Conservation (phyloP, 2,113 vertebrate species). For the Myocastor coypus region DNA sequence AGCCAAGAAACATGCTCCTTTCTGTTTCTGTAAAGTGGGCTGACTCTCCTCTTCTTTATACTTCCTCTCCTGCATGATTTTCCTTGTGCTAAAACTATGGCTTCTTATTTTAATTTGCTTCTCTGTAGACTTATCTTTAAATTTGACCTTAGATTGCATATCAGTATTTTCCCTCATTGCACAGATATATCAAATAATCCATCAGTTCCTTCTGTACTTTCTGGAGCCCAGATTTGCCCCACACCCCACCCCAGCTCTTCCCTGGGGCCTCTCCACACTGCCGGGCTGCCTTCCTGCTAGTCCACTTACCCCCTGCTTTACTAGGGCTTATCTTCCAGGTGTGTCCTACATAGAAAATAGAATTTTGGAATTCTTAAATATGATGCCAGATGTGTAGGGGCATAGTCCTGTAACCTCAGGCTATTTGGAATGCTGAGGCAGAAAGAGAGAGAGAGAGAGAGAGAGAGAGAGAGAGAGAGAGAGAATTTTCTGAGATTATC, state of each 20-base stretch:
- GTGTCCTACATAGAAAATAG: not conserved
- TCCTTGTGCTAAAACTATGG: constrained; percentile 22
- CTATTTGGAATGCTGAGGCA: not conserved
- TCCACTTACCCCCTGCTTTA: not conserved
- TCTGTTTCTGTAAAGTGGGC: not conserved
- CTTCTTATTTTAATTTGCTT: constrained; percentile 11
- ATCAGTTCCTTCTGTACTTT: not conserved
- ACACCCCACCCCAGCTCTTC: too few species aligned
- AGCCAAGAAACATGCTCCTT: not conserved
- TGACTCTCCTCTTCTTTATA: not conserved
- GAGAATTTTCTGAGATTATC: too few species aligned
- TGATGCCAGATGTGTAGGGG: not conserved
- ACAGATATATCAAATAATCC: not conserved
- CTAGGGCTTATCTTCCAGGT: not conserved
- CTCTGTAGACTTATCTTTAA: not conserved
- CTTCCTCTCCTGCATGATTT: not conserved
- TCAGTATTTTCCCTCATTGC: not conserved
- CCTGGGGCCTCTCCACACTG: not conserved
- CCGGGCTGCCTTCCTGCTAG: not conserved
- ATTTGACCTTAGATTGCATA: not conserved
- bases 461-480: rapidly evolving
- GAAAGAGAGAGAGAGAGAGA: not conserved
- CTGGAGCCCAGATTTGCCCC: not conserved
- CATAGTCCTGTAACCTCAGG: not conserved
- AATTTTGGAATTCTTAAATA: not conserved